Evolutionary conservation across 1,140 invertebrate species (phyloP), one percentile per base, ranked within the genome.

Genomic region (Orchesella cincta): DNA sequence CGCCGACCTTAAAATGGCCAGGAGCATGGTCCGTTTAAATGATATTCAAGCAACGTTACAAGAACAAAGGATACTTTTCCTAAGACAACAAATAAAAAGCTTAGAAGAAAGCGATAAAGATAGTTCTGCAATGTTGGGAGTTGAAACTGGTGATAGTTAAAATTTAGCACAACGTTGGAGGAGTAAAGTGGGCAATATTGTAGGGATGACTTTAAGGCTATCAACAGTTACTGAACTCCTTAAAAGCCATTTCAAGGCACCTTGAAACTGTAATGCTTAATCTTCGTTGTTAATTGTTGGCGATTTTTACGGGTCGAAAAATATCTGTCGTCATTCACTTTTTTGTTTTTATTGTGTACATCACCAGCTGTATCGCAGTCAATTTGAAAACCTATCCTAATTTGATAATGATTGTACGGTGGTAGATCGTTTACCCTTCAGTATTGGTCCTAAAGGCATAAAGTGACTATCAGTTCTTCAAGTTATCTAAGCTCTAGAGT

Each of bases 41-140:
- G 96, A 98, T 90, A 98, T 98, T 86, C 94, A 96, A 88, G 94
- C 96, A 76, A 98, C 96, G 79, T 88, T 98, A 85, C 94, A 97
- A 88, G 95, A 98, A 89, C 95, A 98, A 90, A 96, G 96, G 89
- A 92, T 95, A 86, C 91, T 95, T 88, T 95, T 94, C 89, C 89
- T 95, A 84, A 92, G 93, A 85, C 93, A 94, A 87, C 93, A 94
- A 90, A 94, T 94, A 83, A 91, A 92, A 86, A 91, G 90, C 83
- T 87, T 95, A 87, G 93, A 95, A 90, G 92, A 94, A 88, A 75
- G 72, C 74, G 77, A 80, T 51, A 74, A 73, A 51, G 80, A 79
- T 51, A 81, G 77, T 72, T 77, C 80, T 26, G 73, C 78, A 34
- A 77, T 81, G 74, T 74, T 81, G 8, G 80, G 80, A 70, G 77